Conservation (phyloP, 1,140 invertebrate species). For the Penaeus indicus region DNA sequence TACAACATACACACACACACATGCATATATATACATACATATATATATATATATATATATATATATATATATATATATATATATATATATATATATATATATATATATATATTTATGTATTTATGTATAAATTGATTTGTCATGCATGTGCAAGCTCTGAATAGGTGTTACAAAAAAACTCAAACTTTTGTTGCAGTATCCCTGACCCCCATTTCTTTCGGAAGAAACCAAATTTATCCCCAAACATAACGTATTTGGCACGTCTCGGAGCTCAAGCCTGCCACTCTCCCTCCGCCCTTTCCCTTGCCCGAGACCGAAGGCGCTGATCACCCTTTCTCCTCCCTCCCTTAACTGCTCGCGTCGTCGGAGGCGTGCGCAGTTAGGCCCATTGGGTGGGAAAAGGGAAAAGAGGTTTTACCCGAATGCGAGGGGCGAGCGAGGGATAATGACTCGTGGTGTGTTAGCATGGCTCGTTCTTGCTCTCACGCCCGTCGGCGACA, state of each 20-base stretch:
- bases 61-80: background rate
- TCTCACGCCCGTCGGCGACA: too few species aligned
- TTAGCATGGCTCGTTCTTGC: too few species aligned
- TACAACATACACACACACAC: background rate
- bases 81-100: background rate
- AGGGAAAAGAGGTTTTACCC: too few species aligned
- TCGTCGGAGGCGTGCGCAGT: too few species aligned
- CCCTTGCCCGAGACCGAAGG: too few species aligned
- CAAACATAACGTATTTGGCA: slow-evolving; percentile 11
- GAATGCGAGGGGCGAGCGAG: too few species aligned
- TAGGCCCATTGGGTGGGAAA: too few species aligned
- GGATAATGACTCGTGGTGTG: too few species aligned
- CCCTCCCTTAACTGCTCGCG: too few species aligned
- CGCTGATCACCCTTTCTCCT: too few species aligned
- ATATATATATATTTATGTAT: background rate
- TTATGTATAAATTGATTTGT: background rate
- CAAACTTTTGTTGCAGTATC: background rate
- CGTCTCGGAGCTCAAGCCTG: background rate
- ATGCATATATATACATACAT: slow-evolving; percentile 14
- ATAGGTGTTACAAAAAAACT: background rate
- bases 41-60: background rate
- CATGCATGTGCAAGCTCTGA: too few species aligned
- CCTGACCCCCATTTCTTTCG: too few species aligned
- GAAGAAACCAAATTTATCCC: slow-evolving; percentile 13
- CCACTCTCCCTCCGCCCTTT: background rate